These are phyloP conservation scores for Paradoxurus hermaphroditus DNA, from an alignment of 2,113 vertebrate genomes.

Conservation along the genomic window DNA sequence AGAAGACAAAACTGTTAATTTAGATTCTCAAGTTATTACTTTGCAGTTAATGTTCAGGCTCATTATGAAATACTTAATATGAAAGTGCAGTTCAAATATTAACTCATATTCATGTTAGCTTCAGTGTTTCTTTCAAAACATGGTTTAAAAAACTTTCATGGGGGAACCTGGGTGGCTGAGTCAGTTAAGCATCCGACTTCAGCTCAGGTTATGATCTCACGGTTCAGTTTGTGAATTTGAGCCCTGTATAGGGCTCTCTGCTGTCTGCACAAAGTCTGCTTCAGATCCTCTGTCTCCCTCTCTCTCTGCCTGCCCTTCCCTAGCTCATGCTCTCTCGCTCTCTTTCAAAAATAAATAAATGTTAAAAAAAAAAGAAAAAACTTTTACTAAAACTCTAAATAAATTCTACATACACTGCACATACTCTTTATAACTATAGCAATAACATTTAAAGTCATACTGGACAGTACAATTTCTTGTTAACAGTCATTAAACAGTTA, in stretches of 20 bases:
- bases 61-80: neutral
- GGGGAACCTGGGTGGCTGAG: too few species aligned
- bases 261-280: too few species aligned
- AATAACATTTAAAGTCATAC: conserved; percentile 9
- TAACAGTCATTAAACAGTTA: neutral
- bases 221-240: too few species aligned
- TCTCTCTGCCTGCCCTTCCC: too few species aligned
- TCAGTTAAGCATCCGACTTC: too few species aligned
- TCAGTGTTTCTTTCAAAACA: conserved; percentile 32
- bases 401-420: neutral
- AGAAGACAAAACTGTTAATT: neutral
- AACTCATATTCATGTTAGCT: neutral
- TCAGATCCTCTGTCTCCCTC: too few species aligned
- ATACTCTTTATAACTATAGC: neutral
- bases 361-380: neutral
- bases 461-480: neutral
- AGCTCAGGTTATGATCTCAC: too few species aligned
- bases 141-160: neutral
- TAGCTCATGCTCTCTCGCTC: too few species aligned
- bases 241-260: too few species aligned
- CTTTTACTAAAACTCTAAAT: neutral
- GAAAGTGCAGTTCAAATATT: conserved; percentile 38
- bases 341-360: too few species aligned
- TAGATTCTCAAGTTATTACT: neutral
- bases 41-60: conserved; percentile 13